Conservation (phyloP, 2,797 vertebrate genomes). For the Triplophysa yarkandensis region DNA sequence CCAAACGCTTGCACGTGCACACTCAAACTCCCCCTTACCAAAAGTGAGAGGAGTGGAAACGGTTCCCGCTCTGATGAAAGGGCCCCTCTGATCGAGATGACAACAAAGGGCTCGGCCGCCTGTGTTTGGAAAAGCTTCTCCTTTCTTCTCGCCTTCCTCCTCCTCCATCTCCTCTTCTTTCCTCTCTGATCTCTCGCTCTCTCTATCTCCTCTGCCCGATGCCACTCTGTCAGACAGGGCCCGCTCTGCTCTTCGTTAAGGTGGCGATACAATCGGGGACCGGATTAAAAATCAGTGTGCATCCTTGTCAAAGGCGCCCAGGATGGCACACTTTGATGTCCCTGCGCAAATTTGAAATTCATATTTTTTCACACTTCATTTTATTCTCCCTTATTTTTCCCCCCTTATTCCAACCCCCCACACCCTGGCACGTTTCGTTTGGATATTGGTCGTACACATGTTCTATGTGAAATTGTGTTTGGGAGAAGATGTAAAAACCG, state of each 20-base stretch:
- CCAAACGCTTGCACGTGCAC: constrained; percentile 31
- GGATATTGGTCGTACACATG: constrained; percentile 71
- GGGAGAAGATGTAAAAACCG: constrained; percentile 63
- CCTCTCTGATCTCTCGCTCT: constrained; percentile 63
- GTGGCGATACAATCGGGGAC: constrained; percentile 80
- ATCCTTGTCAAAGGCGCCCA: constrained; percentile 80
- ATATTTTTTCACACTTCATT: constrained; percentile 86
- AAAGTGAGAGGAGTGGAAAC: constrained; percentile 71
- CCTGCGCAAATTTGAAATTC: constrained; percentile 83
- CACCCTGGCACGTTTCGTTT: constrained; percentile 50
- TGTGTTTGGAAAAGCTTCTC: constrained; percentile 76
- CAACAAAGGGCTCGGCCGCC: constrained; percentile 79
- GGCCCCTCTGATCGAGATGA: constrained; percentile 77
- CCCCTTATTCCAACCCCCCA: constrained; percentile 40
- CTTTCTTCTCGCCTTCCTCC: constrained; percentile 80
- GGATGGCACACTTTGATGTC: constrained; percentile 82
- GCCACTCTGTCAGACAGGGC: constrained; percentile 68
- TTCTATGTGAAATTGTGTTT: constrained; percentile 72
- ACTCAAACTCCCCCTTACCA: constrained; percentile 64
- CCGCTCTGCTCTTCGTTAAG: constrained; percentile 75
- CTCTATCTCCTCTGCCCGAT: constrained; percentile 73
- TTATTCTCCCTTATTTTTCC: constrained; percentile 62
- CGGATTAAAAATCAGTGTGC: constrained; percentile 84
- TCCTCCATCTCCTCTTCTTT: constrained; percentile 67
- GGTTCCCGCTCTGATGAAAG: constrained; percentile 79